These are phyloP conservation scores for Rafetus swinhoei DNA, from an alignment of 2,113 vertebrate genomes.

Conservation along the genomic window DNA sequence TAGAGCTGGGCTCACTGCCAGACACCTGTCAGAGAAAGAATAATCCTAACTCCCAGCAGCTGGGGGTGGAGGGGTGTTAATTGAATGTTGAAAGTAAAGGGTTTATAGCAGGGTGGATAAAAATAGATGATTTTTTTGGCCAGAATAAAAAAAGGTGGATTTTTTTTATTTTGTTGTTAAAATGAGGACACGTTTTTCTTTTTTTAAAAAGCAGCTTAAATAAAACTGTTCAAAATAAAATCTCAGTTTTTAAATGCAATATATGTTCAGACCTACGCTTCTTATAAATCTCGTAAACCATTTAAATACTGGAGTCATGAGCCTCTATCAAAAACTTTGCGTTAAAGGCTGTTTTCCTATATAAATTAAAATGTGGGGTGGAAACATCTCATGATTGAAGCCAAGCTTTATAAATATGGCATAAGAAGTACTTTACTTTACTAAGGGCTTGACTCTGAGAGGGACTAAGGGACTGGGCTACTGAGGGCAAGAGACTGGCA, in stretches of 20 bases:
- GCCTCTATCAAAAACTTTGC: background rate
- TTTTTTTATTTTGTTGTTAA: background rate
- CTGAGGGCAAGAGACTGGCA: background rate
- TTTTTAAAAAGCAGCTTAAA: background rate
- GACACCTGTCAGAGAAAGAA: background rate
- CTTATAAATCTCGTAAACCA: background rate
- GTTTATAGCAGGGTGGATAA: background rate
- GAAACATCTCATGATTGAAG: background rate
- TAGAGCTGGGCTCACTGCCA: background rate
- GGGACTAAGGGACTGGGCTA: background rate
- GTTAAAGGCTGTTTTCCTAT: background rate
- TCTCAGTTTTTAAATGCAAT: background rate
- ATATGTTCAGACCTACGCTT: background rate
- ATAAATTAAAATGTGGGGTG: background rate
- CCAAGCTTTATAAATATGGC: background rate
- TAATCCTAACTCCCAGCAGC: rapidly evolving
- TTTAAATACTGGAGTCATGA: background rate
- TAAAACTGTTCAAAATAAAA: background rate
- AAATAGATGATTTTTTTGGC: background rate
- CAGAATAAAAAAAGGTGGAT: background rate
- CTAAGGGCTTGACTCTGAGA: background rate
- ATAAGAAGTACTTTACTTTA: background rate
- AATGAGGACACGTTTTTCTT: background rate
- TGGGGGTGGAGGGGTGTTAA: background rate
- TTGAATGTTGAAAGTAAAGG: background rate